phyloP scores from a whole-genome alignment of 1,140 invertebrate genomes.

The Hypsibius dujardini region DNA sequence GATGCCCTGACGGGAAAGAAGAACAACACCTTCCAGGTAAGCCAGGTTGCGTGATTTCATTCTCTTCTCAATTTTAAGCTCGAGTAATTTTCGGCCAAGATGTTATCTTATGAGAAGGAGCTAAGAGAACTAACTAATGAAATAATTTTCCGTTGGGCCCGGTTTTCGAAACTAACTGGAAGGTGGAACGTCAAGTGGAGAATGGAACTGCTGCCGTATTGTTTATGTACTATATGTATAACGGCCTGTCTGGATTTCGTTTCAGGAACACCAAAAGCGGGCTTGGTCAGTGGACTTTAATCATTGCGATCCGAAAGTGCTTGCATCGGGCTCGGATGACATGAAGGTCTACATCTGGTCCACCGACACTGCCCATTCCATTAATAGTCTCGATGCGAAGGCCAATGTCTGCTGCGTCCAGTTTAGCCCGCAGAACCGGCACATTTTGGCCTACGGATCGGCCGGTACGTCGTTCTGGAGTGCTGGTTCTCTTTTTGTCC shows the following conservation, averaged over 20 bases:
- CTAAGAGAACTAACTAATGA: no score
- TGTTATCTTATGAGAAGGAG: no score
- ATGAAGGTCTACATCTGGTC: constrained; percentile 86
- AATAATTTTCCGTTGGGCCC: no score
- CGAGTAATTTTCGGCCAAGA: no score
- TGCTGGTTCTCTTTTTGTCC: no score
- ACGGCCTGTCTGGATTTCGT: constrained; percentile 26
- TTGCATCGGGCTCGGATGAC: constrained; percentile 87
- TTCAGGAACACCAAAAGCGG: constrained; percentile 80
- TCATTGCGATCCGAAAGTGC: constrained; percentile 65
- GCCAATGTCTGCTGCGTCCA: constrained; percentile 92
- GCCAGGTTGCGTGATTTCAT: no score
- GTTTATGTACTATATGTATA: constrained; percentile 17
- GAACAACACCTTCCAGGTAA: constrained; percentile 41
- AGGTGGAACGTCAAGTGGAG: no score
- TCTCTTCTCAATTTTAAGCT: no score
- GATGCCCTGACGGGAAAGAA: constrained; percentile 61
- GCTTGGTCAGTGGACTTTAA: constrained; percentile 96
- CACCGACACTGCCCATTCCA: constrained; percentile 63
- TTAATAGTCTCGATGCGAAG: constrained; percentile 68
- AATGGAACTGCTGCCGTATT: no score
- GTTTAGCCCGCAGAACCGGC: constrained; percentile 71
- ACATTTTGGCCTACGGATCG: constrained; percentile 75
- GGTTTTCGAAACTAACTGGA: no score
- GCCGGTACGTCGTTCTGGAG: constrained; percentile 47